Evolutionary conservation across 2,797 vertebrate species (phyloP).

Genomic region (Danio tinwini): DNA sequence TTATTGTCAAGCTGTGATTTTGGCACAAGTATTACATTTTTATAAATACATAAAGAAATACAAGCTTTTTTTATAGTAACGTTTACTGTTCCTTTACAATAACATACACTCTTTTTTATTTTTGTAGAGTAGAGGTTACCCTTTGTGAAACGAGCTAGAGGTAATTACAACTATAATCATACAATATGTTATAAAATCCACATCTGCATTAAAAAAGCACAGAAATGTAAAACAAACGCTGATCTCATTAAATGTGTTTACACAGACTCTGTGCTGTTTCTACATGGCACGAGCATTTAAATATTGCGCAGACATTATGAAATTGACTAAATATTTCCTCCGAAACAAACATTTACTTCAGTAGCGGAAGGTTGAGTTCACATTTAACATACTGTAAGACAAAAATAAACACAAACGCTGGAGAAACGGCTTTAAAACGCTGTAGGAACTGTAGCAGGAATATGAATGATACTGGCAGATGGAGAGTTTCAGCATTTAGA

Average conservation of each 20-base stretch:
- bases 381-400: neutral
- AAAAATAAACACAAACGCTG: neutral
- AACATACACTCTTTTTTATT: too few species aligned
- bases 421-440: neutral
- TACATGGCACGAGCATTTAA: neutral
- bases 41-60: too few species aligned
- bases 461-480: neutral
- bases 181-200: constrained; percentile 18
- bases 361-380: constrained; percentile 12
- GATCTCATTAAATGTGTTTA: constrained; percentile 28
- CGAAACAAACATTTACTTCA: constrained; percentile 15
- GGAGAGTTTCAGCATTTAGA: neutral
- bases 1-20: too few species aligned
- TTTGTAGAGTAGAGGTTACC: neutral
- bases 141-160: neutral
- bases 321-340: neutral
- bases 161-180: constrained; percentile 6
- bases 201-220: constrained; percentile 38
- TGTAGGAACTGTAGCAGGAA: neutral
- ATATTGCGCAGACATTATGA: constrained; percentile 18
- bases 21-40: too few species aligned
- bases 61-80: too few species aligned
- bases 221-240: constrained; percentile 27
- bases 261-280: constrained; percentile 3
- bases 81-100: too few species aligned